phyloP scores from a whole-genome alignment of 2,797 vertebrate species.

The Loris lydekkerianus region DNA sequence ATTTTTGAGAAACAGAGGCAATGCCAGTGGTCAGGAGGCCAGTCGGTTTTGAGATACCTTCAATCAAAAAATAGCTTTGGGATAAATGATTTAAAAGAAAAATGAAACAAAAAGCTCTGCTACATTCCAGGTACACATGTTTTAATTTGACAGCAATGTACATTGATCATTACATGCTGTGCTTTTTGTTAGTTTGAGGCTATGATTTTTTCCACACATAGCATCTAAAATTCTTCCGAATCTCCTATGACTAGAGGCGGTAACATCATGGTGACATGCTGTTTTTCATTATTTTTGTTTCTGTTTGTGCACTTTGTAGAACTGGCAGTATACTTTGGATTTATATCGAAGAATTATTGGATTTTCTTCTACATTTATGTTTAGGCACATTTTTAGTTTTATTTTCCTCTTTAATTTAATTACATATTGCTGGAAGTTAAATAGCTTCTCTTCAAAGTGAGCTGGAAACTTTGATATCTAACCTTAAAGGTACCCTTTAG shows the following conservation, averaged over 20 bases:
- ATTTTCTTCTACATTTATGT: slow-evolving; percentile 50
- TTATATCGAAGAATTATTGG: slow-evolving; percentile 29
- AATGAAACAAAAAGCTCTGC: neutral
- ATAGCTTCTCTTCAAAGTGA: slow-evolving; percentile 71
- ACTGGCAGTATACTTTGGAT: neutral
- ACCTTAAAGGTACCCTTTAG: slow-evolving; percentile 63
- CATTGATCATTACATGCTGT: neutral
- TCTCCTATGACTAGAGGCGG: neutral
- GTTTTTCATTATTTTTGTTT: slow-evolving; percentile 48
- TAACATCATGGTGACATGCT: neutral
- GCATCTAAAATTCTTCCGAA: slow-evolving; percentile 17
- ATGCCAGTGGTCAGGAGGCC: neutral
- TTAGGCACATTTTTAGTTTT: slow-evolving; percentile 41
- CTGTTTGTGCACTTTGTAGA: neutral
- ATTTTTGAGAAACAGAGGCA: neutral
- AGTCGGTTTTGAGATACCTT: neutral
- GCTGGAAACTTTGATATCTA: slow-evolving; percentile 62
- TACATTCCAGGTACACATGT: neutral
- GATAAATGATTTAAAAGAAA: slow-evolving; percentile 42
- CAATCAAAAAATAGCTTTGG: neutral
- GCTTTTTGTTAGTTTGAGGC: neutral
- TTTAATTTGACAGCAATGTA: neutral
- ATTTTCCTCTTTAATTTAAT: slow-evolving; percentile 69
- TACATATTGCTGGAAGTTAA: slow-evolving; percentile 67
- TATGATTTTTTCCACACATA: neutral